phyloP scores from a whole-genome alignment of 2,113 vertebrate species.

The Leptobrachium ailaonicum region DNA sequence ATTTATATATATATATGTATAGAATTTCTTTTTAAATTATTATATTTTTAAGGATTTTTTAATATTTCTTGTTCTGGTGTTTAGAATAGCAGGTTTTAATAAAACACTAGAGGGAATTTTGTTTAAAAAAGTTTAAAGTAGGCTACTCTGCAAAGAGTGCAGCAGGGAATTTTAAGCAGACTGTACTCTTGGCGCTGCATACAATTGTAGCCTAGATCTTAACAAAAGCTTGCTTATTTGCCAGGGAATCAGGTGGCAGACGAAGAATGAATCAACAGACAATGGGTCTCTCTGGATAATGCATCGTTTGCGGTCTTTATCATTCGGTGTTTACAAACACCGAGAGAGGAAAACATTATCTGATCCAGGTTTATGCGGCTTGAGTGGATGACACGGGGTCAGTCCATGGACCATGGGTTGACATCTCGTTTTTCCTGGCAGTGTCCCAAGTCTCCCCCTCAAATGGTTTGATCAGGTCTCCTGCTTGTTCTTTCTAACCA shows the following conservation, averaged over 20 bases:
- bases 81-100: no score
- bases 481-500: not conserved
- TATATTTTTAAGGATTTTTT: not conserved
- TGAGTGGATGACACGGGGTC: slow-evolving; percentile 13
- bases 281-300: slow-evolving; percentile 15
- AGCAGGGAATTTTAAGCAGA: slow-evolving; percentile 22
- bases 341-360: slow-evolving; percentile 8
- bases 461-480: no score
- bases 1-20: no score
- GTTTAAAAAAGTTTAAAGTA: not conserved
- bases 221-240: slow-evolving; percentile 28
- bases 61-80: not conserved
- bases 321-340: slow-evolving; percentile 14
- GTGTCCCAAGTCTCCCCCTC: not conserved
- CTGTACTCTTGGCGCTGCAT: slow-evolving; percentile 7
- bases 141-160: slow-evolving; percentile 24
- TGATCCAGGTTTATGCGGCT: slow-evolving; percentile 22
- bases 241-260: slow-evolving; percentile 23
- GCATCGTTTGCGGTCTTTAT: not conserved
- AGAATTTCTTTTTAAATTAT: not conserved
- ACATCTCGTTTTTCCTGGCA: slow-evolving; percentile 12
- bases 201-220: slow-evolving; percentile 4
- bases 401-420: not conserved
- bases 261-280: slow-evolving; percentile 16
- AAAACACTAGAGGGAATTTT: no score